A percentile compares a stretch with the other conserved stretches of the same genome.
Evolutionary conservation across 2,797 vertebrate genomes (phyloP).

Genomic region (Pseudochaenichthys georgianus): DNA sequence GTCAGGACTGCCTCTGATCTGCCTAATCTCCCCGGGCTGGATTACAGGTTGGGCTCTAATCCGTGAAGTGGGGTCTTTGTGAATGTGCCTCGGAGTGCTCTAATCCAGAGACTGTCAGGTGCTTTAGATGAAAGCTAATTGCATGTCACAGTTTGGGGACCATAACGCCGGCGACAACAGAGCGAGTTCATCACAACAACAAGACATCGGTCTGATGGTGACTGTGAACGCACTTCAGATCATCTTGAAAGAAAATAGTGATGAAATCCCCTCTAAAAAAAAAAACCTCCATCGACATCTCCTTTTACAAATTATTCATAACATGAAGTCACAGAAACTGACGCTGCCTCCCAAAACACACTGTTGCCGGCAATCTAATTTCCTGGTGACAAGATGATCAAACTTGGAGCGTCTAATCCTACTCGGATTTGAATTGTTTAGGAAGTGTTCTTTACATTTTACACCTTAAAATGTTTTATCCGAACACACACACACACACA

Average conservation of each 20-base stretch:
- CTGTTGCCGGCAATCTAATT: slow-evolving; percentile 11
- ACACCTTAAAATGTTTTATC: slow-evolving; percentile 1
- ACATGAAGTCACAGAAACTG: slow-evolving; percentile 37
- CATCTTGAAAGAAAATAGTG: slow-evolving; percentile 33
- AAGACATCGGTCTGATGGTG: slow-evolving; percentile 48
- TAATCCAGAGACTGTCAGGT: slow-evolving; percentile 81
- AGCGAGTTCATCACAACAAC: slow-evolving; percentile 49
- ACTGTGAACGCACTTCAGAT: slow-evolving; percentile 41
- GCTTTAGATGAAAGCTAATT: slow-evolving; percentile 83
- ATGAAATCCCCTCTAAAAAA: slow-evolving; percentile 32
- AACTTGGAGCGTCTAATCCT: slow-evolving; percentile 11
- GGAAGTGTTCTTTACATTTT: slow-evolving; percentile 17
- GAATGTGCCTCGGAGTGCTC: slow-evolving; percentile 69
- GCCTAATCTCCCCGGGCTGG: slow-evolving; percentile 77
- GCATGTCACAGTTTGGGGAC: slow-evolving; percentile 75
- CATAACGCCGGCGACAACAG: slow-evolving; percentile 60
- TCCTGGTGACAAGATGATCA: slow-evolving; percentile 16
- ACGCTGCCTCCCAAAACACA: slow-evolving; percentile 15
- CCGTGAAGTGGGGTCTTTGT: slow-evolving; percentile 77
- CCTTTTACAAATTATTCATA: slow-evolving; percentile 36
- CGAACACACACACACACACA: slow-evolving; percentile 5
- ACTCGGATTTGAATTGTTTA: slow-evolving; percentile 28
- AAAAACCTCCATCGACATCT: slow-evolving; percentile 29
- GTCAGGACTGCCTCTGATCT: slow-evolving; percentile 81
- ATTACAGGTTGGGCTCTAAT: slow-evolving; percentile 84